Evolutionary conservation across 2,797 vertebrate genomes (phyloP), one percentile per base, ranked within the genome.

Genomic region (Picus viridis): DNA sequence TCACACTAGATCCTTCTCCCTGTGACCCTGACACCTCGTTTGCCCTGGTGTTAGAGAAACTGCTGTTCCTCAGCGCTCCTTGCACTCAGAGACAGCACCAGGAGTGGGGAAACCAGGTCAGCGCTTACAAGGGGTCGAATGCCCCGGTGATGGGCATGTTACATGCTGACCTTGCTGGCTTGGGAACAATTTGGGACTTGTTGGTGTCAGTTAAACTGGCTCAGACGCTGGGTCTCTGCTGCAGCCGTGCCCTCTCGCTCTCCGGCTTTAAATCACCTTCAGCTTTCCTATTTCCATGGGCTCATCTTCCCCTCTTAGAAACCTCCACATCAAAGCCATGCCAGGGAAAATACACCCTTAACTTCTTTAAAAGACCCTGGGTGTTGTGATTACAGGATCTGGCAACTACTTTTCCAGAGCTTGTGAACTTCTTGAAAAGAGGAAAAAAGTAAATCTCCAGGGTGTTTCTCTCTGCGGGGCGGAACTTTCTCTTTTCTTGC

Each of bases 361-460:
- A 49, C 70, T 91, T 90, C 85, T 94, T 82, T 62, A 58, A 95
- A 36, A 2, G 7, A 39, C 80, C 86, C 82, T 56, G 27, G 68
- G 67, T 0, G 0, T 64, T 88, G 89, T 80, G 96, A 92, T 95
- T 95, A 75, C 90, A 89, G 84, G 72, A 86, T 78, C 78, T n/a
- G 12, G 68, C 91, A 94, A 94, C 92, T 84, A 62, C 87, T 96
- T 96, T 93, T 95, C 87, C 67, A 91, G 94, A 93, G 89, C 94
- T 86, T 0, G 16, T 82, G 91, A 96, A 95, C 88, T 95, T 94
- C 85, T 93, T 68, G 81, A 51, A 51, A 51, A 24, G 24, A 23
- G 13, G 13, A 12, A 51, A 12, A 87, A 92, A 34, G 34, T 34
- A 86, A 79, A 88, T 94, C 92, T 95, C 93, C 65, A 22, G 91